These are phyloP conservation scores for Lordiphosa collinella DNA, from an alignment of 1,140 invertebrate species.

Conservation along the genomic window DNA sequence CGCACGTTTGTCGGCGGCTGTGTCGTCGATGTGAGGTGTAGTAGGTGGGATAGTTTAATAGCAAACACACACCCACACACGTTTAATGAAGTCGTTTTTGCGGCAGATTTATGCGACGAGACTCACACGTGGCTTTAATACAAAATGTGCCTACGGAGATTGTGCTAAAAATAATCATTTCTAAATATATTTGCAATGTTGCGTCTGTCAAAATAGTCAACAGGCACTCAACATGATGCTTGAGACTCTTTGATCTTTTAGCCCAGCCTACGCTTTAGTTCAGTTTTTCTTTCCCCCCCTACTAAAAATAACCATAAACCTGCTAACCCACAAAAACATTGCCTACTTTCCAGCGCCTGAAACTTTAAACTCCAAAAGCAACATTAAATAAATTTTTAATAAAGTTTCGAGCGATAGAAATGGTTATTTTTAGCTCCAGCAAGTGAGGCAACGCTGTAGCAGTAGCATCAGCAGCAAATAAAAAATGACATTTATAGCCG, in stretches of 20 bases:
- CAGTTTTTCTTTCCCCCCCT: conserved; percentile 13
- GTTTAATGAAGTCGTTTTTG: conserved; percentile 50
- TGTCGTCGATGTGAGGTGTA: conserved; percentile 16
- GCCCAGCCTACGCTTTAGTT: conserved; percentile 3
- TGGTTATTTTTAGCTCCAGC: conserved; percentile 62
- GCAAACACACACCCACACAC: conserved; percentile 8
- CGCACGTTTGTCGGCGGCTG: conserved; percentile 26
- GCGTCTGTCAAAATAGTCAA: not conserved
- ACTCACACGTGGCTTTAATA: conserved; percentile 23
- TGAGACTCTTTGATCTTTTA: conserved; percentile 32
- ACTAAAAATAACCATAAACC: conserved; percentile 17
- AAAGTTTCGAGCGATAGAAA: conserved; percentile 60
- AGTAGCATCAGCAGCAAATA: conserved; percentile 37
- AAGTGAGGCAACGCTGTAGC: not conserved
- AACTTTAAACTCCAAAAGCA: conserved; percentile 54
- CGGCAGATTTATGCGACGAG: conserved; percentile 49
- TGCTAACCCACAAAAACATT: conserved; percentile 21
- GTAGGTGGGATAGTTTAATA: conserved; percentile 12
- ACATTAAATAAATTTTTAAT: conserved; percentile 71
- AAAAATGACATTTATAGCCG: conserved; percentile 71
- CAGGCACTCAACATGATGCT: conserved; percentile 11
- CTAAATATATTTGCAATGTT: not conserved
- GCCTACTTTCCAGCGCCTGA: conserved; percentile 26
- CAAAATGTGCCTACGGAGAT: conserved; percentile 13
- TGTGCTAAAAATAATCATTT: conserved; percentile 3